phyloP scores from a whole-genome alignment of 2,797 vertebrate species.

The Peromyscus eremicus region DNA sequence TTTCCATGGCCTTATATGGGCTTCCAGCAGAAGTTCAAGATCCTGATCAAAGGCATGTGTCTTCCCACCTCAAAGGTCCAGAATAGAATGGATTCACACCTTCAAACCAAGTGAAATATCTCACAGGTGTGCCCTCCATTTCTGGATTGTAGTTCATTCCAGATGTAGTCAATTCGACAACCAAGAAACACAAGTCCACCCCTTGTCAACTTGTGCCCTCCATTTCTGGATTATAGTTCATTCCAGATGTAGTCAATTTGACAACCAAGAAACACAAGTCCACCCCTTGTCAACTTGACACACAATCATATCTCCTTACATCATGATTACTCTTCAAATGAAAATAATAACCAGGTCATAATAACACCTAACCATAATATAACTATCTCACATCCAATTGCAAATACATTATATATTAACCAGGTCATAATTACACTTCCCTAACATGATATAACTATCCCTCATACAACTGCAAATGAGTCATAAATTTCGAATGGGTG shows the following conservation, averaged over 20 bases:
- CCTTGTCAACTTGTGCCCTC: too few species aligned
- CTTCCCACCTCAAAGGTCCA: neutral
- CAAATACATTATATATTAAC: neutral
- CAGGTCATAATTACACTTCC: neutral
- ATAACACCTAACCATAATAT: neutral
- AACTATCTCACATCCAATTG: neutral
- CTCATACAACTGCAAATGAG: neutral
- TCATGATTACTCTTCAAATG: neutral
- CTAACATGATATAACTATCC: neutral
- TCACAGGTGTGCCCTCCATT: neutral
- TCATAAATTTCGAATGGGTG: neutral
- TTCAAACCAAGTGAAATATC: neutral
- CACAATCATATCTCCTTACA: neutral
- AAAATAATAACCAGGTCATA: neutral
- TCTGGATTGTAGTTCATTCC: neutral
- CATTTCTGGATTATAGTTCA: too few species aligned
- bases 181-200: too few species aligned
- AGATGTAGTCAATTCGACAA: too few species aligned
- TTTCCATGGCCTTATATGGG: too few species aligned
- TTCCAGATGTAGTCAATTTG: neutral
- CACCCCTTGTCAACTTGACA: neutral
- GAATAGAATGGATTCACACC: neutral
- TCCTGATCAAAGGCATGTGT: neutral
- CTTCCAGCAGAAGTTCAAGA: neutral
- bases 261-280: neutral